Evolutionary conservation across 1,140 invertebrate genomes (phyloP).

Genomic region (Paraescarpia echinospica): DNA sequence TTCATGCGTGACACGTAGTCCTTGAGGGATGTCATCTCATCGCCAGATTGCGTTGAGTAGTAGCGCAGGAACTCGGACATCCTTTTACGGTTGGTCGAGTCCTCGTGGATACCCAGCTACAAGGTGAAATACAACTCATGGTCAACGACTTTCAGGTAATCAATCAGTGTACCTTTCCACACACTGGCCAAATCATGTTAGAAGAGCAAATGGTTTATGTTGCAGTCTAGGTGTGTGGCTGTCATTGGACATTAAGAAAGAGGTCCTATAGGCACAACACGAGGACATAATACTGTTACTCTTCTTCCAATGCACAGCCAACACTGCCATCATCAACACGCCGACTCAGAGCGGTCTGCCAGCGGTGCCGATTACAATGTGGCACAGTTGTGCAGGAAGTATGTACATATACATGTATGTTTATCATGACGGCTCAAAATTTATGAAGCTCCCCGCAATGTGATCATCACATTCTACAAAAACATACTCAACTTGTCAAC

Average conservation of each 20-base stretch:
- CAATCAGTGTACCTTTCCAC: not conserved
- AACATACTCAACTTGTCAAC: too few relatives aligned
- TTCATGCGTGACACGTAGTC: constrained; percentile 98
- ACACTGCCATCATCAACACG: constrained; percentile 11
- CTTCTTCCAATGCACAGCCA: constrained; percentile 12
- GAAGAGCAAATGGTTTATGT: not conserved
- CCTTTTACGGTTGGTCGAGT: constrained; percentile 91
- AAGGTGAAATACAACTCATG: constrained; percentile 29
- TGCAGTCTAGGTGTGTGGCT: not conserved
- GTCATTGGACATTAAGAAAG: constrained; percentile 17
- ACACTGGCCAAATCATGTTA: not conserved
- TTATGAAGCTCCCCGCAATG: too few relatives aligned
- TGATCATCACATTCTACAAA: too few relatives aligned
- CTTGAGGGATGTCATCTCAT: constrained; percentile 88
- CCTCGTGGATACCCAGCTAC: constrained; percentile 92
- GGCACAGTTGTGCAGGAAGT: constrained; percentile 18
- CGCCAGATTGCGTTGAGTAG: constrained; percentile 90
- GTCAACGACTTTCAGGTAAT: not conserved
- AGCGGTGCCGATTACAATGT: not conserved
- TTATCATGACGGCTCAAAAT: not conserved
- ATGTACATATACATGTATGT: not conserved
- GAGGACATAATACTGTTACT: not conserved
- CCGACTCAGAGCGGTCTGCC: not conserved
- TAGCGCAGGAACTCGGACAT: constrained; percentile 89
- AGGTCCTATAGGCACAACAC: constrained; percentile 10